Evolutionary conservation across 2,113 vertebrate genomes (phyloP).

Genomic region (Tapirus terrestris): DNA sequence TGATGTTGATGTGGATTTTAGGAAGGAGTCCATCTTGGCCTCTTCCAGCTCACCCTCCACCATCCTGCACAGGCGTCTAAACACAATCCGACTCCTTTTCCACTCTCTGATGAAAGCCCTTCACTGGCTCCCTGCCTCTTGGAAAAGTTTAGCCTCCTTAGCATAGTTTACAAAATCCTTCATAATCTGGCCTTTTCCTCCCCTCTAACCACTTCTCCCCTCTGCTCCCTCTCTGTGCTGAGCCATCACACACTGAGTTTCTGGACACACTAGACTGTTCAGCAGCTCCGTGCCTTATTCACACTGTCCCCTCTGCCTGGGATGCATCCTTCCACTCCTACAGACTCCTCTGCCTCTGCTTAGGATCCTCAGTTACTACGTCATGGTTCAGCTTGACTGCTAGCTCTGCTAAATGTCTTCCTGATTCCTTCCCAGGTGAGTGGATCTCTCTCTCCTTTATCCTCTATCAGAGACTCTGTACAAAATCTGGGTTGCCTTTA

Average conservation of each 20-base stretch:
- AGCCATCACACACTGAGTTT: background rate
- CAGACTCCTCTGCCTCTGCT: background rate
- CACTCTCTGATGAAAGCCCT: background rate
- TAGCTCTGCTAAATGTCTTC: background rate
- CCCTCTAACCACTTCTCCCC: background rate
- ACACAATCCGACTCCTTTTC: accelerated
- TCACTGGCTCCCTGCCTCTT: background rate
- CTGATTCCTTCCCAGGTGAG: too few relatives aligned
- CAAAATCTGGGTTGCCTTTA: too few relatives aligned
- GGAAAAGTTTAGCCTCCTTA: background rate
- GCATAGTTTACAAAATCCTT: background rate
- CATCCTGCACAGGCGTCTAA: background rate
- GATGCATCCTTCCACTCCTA: background rate
- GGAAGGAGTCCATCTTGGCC: background rate
- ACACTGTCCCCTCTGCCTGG: background rate
- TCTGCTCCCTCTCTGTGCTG: background rate
- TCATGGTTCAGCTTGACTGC: background rate
- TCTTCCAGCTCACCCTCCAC: background rate
- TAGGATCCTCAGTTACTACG: accelerated
- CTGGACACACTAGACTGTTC: background rate
- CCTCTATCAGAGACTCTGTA: too few relatives aligned
- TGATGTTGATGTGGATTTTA: background rate
- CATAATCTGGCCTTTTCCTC: background rate
- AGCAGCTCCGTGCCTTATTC: background rate
- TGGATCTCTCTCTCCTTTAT: too few relatives aligned